Base-by-base conservation (phyloP, 2,113 vertebrate genomes). In the Podilymbus podiceps region DNA sequence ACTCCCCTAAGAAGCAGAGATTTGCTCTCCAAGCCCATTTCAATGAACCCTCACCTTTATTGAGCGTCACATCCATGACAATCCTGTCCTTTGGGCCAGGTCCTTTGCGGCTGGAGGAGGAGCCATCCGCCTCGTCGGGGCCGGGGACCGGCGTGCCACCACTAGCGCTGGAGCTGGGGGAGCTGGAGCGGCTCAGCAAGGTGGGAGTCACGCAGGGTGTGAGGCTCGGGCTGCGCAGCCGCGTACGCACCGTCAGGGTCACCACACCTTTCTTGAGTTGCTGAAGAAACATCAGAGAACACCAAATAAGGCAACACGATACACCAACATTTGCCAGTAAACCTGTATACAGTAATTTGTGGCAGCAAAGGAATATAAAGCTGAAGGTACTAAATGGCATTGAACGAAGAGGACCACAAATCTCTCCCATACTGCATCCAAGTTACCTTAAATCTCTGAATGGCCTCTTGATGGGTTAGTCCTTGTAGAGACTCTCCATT, bases 401-500 rank as follows among this genome's bases (percentile, higher is more conserved):
- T 9, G 47, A 88, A 73, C 0, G 3, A 44, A 56, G 23, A 30
- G 52, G 22, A 76, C 18, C 1, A 2, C 3, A 8, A 52, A 62
- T 22, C n/a, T 44, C 50, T 63, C 25, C 47, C 5, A 2, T 1
- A 9, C 28, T 66, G 49, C 18, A 30, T 15, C 42, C 11, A 22
- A 13, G 11, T 96, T 98, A 99, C 99, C 99, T 99, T 99, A 97
- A 99, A 99, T 55, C 98, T 99, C 77, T 99, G 99, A 97, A 99
- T 99, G 85, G 99, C 99, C 95, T 99, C 98, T 95, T 99, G 99
- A 92, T 99, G 99, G 6, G 99, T 99, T 94, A 99, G 97, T 87
- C 99, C 99, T 95, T 99, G 99, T 25, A 99, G 98, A 87, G 99
- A 99, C 68, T 99, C 99, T 96, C 99, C 99, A 59, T 99, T 99